Evolutionary conservation across 2,113 vertebrate species (phyloP).

Genomic region (Micronycteris hirsuta): DNA sequence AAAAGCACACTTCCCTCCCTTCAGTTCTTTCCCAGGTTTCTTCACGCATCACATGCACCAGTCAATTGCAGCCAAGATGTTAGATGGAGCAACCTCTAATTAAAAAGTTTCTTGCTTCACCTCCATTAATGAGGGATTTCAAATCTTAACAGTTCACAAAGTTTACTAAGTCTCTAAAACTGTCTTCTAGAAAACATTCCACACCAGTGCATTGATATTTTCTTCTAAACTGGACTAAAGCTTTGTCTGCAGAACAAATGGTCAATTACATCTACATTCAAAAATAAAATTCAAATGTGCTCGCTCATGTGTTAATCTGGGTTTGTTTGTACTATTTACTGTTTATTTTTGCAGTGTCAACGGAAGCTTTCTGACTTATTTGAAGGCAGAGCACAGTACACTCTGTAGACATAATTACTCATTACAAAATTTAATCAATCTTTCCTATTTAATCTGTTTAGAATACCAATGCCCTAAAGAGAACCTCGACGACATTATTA

Average conservation of each 20-base stretch:
- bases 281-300: not conserved
- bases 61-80: constrained; percentile 21
- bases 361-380: not conserved
- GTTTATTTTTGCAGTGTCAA: not conserved
- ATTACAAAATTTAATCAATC: not conserved
- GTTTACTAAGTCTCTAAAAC: not conserved
- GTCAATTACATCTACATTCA: not conserved
- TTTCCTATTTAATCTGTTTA: not conserved
- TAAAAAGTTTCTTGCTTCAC: not conserved
- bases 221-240: not conserved
- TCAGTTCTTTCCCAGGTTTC: constrained; percentile 49
- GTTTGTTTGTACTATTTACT: not conserved
- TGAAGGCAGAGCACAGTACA: not conserved
- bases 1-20: not conserved
- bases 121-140: not conserved
- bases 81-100: not conserved
- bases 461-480: not conserved
- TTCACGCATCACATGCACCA: not conserved
- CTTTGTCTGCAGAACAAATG: not conserved
- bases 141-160: not conserved
- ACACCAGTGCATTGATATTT: too few species aligned
- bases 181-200: not conserved
- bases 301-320: not conserved
- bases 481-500: not conserved
- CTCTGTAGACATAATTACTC: not conserved